These are phyloP conservation scores for Myodes glareolus DNA, from an alignment of 2,113 vertebrate genomes.

Conservation along the genomic window DNA sequence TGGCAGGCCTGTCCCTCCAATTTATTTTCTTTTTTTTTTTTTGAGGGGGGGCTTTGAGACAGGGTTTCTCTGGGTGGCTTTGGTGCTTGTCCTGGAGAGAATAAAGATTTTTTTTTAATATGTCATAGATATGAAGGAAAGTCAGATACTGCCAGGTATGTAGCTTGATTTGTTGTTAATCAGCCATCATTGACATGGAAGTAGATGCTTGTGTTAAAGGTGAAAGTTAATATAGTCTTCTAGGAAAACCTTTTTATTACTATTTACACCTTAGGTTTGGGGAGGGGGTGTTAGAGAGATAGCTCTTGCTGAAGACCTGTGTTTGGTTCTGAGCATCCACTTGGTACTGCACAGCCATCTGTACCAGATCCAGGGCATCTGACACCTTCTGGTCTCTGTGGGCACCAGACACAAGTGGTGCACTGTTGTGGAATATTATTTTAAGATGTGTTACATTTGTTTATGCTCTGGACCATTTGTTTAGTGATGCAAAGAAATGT, in stretches of 20 bases:
- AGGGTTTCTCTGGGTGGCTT: too few relatives aligned
- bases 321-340: neutral
- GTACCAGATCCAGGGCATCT: neutral
- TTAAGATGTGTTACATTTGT: too few relatives aligned
- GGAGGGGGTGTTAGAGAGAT: neutral
- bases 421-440: too few relatives aligned
- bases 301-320: neutral
- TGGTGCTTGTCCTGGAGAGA: neutral
- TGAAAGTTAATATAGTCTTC: neutral
- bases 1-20: too few relatives aligned
- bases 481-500: too few relatives aligned
- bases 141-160: neutral
- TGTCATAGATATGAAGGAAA: neutral
- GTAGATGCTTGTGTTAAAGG: neutral
- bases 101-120: neutral
- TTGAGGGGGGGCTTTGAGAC: too few relatives aligned
- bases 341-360: neutral
- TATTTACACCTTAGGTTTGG: constrained; percentile 3
- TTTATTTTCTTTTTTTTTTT: neutral
- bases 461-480: too few relatives aligned
- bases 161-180: neutral
- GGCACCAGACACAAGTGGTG: neutral
- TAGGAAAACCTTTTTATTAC: neutral
- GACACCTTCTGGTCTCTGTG: neutral
- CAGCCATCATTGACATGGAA: neutral